Evolutionary conservation across 2,113 vertebrate species (phyloP).

Genomic region (Amphilophus citrinellus): DNA sequence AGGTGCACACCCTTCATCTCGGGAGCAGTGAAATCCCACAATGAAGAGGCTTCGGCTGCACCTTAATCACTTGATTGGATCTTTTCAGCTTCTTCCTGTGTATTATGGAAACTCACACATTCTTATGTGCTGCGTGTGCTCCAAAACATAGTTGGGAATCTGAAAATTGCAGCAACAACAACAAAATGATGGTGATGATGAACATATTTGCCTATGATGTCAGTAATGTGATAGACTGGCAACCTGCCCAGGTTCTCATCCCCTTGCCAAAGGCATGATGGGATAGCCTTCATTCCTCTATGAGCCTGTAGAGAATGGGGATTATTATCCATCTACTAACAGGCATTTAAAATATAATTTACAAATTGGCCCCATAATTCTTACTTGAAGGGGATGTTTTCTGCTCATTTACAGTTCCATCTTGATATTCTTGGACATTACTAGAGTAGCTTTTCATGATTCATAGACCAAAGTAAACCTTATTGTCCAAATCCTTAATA

Average conservation of each 20-base stretch:
- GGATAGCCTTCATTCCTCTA: not conserved
- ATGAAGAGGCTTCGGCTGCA: slow-evolving; percentile 42
- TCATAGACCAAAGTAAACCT: too few relatives aligned
- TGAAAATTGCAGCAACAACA: not conserved
- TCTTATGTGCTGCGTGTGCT: slow-evolving; percentile 13
- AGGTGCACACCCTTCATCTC: slow-evolving; percentile 47
- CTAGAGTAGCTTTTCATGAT: not conserved
- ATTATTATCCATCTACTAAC: not conserved
- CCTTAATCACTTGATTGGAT: slow-evolving; percentile 63
- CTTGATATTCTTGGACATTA: not conserved
- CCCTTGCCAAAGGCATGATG: not conserved
- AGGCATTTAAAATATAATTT: not conserved
- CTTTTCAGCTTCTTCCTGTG: slow-evolving; percentile 56
- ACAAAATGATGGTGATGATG: not conserved
- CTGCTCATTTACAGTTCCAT: not conserved
- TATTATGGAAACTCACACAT: slow-evolving; percentile 53
- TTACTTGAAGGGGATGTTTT: not conserved
- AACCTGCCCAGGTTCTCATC: not conserved
- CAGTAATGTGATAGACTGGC: not conserved
- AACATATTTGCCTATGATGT: not conserved
- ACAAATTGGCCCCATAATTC: not conserved
- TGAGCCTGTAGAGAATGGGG: not conserved
- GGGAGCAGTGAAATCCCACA: slow-evolving; percentile 44
- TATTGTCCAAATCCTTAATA: too few relatives aligned
- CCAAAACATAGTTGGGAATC: slow-evolving; percentile 21